Conservation (phyloP, 2,888 invertebrate species). For the Gortyna flavago region DNA sequence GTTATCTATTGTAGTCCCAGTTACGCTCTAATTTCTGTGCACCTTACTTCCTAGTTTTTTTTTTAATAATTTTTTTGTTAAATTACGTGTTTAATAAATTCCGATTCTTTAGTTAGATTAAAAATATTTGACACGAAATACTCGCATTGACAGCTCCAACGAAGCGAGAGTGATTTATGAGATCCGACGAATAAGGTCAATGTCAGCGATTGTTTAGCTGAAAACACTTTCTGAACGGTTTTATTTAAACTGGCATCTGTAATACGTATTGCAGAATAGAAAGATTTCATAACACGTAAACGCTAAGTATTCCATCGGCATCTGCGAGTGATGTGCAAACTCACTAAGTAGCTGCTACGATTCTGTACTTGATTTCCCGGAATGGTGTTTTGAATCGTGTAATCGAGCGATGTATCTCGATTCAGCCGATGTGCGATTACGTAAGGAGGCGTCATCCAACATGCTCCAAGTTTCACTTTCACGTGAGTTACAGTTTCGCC, state of each 20-base stretch:
- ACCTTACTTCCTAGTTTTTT: constrained; percentile 70
- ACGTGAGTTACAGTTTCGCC: constrained; percentile 83
- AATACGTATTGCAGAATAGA: constrained; percentile 57
- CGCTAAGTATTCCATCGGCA: constrained; percentile 64
- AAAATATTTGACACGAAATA: constrained; percentile 55
- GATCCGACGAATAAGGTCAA: constrained; percentile 68
- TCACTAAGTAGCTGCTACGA: constrained; percentile 57
- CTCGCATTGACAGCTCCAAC: constrained; percentile 65
- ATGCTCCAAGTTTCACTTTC: constrained; percentile 85
- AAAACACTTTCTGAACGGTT: constrained; percentile 51
- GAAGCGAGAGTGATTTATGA: constrained; percentile 72
- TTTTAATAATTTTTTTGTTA: constrained; percentile 41
- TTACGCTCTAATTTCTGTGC: constrained; percentile 44
- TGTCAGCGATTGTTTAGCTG: constrained; percentile 63
- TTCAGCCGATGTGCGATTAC: constrained; percentile 74
- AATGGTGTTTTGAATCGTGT: constrained; percentile 75
- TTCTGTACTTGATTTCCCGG: constrained; percentile 71
- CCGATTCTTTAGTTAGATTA: constrained; percentile 52
- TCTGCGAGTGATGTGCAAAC: constrained; percentile 69
- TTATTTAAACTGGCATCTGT: constrained; percentile 38
- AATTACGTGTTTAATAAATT: constrained; percentile 51
- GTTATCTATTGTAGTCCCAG: constrained; percentile 46
- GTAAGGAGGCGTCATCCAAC: constrained; percentile 80
- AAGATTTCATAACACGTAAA: constrained; percentile 68
- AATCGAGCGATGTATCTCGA: constrained; percentile 74